Conservation (phyloP, 2,797 vertebrate genomes). For the Molossus alvarezi region DNA sequence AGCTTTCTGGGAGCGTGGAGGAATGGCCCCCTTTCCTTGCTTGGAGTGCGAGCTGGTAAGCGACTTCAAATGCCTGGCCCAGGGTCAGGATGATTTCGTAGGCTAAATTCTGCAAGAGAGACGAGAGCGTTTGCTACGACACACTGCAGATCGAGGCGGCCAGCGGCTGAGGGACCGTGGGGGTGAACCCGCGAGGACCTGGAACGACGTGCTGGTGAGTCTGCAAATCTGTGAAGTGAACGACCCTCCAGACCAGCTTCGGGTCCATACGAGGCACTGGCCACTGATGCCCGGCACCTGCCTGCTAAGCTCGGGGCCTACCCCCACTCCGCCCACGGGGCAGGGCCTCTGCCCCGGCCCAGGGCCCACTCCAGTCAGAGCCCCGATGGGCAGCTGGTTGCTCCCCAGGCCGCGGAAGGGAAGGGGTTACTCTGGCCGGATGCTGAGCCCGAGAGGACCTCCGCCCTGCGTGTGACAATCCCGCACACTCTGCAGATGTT, state of each 20-base stretch:
- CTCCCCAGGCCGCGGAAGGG: background rate
- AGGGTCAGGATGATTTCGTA: slow-evolving; percentile 99
- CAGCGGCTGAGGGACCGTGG: background rate
- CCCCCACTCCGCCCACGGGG: background rate
- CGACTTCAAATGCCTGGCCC: slow-evolving; percentile 99
- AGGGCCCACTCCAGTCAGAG: background rate
- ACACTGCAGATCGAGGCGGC: accelerated
- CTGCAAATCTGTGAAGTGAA: background rate
- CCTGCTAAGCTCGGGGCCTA: background rate
- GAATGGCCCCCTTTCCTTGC: slow-evolving; percentile 99
- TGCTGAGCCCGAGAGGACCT: background rate
- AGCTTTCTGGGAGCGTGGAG: slow-evolving; percentile 98
- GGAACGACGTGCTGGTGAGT: accelerated
- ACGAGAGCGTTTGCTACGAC: slow-evolving; percentile 34
- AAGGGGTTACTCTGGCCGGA: background rate
- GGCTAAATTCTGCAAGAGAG: slow-evolving; percentile 95
- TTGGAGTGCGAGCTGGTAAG: slow-evolving; percentile 98
- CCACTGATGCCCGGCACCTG: background rate
- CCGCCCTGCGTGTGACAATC: background rate
- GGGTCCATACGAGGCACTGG: background rate
- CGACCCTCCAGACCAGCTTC: background rate
- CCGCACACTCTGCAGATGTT: slow-evolving; percentile 30
- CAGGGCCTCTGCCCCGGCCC: background rate
- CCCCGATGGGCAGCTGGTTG: background rate
- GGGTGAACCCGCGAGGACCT: background rate